Conservation (phyloP, 2,888 invertebrate genomes). For the Diploptera punctata region DNA sequence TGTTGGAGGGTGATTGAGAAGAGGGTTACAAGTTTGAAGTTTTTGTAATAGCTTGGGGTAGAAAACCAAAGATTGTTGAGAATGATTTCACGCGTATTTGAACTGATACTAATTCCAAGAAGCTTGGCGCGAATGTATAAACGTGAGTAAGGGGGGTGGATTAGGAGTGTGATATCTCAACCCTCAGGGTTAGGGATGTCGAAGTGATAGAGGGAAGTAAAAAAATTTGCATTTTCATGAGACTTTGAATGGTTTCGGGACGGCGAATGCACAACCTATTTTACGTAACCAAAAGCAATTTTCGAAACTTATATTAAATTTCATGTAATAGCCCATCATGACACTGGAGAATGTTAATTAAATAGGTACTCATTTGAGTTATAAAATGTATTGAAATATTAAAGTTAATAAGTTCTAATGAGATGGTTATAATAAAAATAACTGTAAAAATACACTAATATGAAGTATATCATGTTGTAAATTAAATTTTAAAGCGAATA, state of each 20-base stretch:
- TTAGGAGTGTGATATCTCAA: background rate
- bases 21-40: background rate
- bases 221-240: conserved; percentile 9
- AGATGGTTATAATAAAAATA: too few species aligned
- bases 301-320: background rate
- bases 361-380: too few species aligned
- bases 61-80: conserved; percentile 18
- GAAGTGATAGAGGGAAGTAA: background rate
- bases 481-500: too few species aligned
- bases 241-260: background rate
- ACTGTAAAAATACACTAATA: too few species aligned
- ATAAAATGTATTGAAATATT: too few species aligned
- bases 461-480: too few species aligned
- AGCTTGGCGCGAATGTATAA: background rate
- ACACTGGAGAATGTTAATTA: too few species aligned
- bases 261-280: background rate
- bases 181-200: background rate
- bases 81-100: conserved; percentile 17
- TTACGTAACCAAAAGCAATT: background rate
- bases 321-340: too few species aligned
- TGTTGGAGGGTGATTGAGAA: background rate
- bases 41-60: background rate
- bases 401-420: too few species aligned
- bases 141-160: background rate
- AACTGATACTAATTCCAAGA: conserved; percentile 7